These are phyloP conservation scores for Antidorcas marsupialis DNA, from an alignment of 2,113 vertebrate species.

Conservation along the genomic window DNA sequence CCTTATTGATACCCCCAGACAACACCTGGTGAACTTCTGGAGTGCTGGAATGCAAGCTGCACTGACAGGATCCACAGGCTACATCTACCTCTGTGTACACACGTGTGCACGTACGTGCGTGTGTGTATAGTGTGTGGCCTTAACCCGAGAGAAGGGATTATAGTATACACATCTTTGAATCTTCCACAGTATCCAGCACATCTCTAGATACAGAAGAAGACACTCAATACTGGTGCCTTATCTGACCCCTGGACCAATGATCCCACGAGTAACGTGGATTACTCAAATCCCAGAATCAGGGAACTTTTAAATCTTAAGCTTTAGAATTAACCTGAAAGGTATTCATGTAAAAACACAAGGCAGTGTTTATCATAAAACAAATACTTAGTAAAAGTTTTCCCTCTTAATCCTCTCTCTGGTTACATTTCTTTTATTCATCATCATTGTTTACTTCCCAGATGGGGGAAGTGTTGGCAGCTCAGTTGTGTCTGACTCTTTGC, in stretches of 20 bases:
- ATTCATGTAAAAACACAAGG: neutral
- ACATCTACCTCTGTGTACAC: fast-evolving
- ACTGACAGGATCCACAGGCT: too few relatives aligned
- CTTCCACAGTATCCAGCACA: neutral
- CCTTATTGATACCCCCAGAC: neutral
- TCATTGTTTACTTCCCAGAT: neutral
- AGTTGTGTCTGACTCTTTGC: neutral
- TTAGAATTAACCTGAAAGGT: neutral
- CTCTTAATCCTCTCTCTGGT: neutral
- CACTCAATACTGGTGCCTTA: neutral
- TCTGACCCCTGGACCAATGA: neutral
- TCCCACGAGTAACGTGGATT: neutral
- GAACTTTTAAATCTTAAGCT: neutral
- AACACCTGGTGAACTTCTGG: neutral
- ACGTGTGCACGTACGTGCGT: fast-evolving
- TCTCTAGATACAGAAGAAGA: neutral
- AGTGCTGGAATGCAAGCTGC: neutral
- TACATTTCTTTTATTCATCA: neutral
- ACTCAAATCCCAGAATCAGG: neutral
- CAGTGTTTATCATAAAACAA: neutral
- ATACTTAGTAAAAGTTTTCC: neutral
- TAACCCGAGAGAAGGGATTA: neutral
- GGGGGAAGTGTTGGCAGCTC: neutral
- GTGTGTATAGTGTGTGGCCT: neutral
- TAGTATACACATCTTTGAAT: neutral